Evolutionary conservation across 1,140 invertebrate genomes (phyloP).

Genomic region (Daktulosphaira vitifoliae): DNA sequence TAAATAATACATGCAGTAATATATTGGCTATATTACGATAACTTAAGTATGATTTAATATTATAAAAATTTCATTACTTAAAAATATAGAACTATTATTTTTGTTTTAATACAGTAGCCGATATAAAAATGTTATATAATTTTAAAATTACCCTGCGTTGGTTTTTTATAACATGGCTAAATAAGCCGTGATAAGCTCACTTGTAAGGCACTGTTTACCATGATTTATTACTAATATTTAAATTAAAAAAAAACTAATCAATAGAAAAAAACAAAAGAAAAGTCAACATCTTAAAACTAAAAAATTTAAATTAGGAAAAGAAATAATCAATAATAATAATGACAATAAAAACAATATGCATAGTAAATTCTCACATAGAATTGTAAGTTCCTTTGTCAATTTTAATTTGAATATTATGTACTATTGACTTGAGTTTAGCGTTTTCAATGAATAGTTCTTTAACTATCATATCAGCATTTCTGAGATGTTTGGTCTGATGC

Average conservation of each 20-base stretch:
- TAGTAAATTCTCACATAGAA: background rate
- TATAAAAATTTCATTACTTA: too few relatives aligned
- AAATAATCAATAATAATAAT: background rate
- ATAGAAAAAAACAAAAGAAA: slow-evolving; percentile 5
- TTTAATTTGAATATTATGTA: slow-evolving; percentile 56
- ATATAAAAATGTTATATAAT: too few relatives aligned
- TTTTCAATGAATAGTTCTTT: slow-evolving; percentile 75
- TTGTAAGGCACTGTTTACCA: slow-evolving; percentile 18
- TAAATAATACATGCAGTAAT: too few relatives aligned
- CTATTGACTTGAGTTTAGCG: slow-evolving; percentile 56
- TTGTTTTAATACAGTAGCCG: too few relatives aligned
- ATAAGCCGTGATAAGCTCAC: slow-evolving; percentile 13
- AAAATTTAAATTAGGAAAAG: background rate
- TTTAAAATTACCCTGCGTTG: slow-evolving; percentile 16
- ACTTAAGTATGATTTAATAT: too few relatives aligned
- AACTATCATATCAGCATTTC: slow-evolving; percentile 61
- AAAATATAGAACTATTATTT: too few relatives aligned
- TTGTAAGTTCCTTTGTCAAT: slow-evolving; percentile 11
- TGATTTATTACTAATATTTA: background rate
- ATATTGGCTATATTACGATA: too few relatives aligned
- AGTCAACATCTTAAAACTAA: slow-evolving; percentile 18
- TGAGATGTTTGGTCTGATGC: slow-evolving; percentile 50
- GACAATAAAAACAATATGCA: background rate
- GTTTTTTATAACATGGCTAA: slow-evolving; percentile 1
- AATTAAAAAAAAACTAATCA: background rate